Evolutionary conservation across 1,140 invertebrate genomes (phyloP).

Genomic region (Colletes latitarsis): DNA sequence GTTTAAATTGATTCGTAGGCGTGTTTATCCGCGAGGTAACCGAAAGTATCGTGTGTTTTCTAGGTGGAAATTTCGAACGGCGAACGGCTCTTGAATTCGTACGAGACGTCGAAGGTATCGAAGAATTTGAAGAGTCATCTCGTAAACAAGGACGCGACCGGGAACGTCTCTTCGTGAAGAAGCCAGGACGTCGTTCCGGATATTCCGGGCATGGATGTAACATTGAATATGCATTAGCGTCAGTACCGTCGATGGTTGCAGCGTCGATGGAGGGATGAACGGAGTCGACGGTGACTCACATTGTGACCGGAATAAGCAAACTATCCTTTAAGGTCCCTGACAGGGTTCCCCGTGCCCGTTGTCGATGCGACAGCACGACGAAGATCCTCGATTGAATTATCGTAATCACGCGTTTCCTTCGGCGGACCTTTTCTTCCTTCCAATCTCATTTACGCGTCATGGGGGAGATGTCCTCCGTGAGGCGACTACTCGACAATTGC

Average conservation of each 20-base stretch:
- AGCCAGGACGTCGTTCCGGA: constrained; percentile 45
- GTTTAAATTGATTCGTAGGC: background rate
- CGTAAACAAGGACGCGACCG: constrained; percentile 19
- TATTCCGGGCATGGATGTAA: constrained; percentile 68
- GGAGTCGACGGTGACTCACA: constrained; percentile 68
- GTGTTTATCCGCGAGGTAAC: no score
- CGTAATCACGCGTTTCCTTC: constrained; percentile 62
- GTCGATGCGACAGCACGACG: constrained; percentile 50
- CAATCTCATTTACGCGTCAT: constrained; percentile 65
- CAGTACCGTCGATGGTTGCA: constrained; percentile 65
- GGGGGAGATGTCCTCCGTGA: constrained; percentile 43
- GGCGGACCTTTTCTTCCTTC: constrained; percentile 49
- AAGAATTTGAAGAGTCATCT: constrained; percentile 35
- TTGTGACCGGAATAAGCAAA: constrained; percentile 78
- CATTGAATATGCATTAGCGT: constrained; percentile 79
- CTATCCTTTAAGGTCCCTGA: constrained; percentile 64
- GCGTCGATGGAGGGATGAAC: constrained; percentile 61
- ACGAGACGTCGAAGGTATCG: constrained; percentile 3
- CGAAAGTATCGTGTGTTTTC: no score
- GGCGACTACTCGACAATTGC: constrained; percentile 48
- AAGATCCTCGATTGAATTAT: constrained; percentile 68
- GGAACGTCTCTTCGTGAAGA: background rate
- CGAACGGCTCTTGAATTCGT: background rate
- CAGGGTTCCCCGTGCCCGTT: constrained; percentile 14
- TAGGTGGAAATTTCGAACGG: background rate